Conservation (phyloP, 1,140 invertebrate species). For the Proales similis region DNA sequence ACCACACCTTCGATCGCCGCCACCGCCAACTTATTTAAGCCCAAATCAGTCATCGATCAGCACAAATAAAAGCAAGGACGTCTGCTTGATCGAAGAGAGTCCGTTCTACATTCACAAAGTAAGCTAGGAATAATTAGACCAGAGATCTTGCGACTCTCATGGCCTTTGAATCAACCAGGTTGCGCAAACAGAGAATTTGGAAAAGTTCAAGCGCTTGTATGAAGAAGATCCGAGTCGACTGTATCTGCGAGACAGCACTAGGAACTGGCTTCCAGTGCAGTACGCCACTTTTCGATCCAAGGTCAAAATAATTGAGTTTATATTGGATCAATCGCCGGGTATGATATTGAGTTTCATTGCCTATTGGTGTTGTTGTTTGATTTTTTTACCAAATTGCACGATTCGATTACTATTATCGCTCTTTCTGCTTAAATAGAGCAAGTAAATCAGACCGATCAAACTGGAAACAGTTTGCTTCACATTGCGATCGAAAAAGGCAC, state of each 20-base stretch:
- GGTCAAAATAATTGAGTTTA: slow-evolving; percentile 66
- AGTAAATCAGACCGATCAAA: slow-evolving; percentile 66
- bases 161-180: too few relatives aligned
- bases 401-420: slow-evolving; percentile 37
- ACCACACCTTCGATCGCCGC: too few relatives aligned
- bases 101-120: slow-evolving; percentile 37
- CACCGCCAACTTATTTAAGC: too few relatives aligned
- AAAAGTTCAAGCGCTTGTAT: slow-evolving; percentile 67
- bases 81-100: slow-evolving; percentile 25
- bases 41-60: too few relatives aligned
- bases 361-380: slow-evolving; percentile 37
- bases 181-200: slow-evolving; percentile 70
- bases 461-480: slow-evolving; percentile 73
- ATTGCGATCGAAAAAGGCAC: slow-evolving; percentile 67
- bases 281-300: slow-evolving; percentile 69
- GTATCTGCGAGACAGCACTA: slow-evolving; percentile 62
- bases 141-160: too few relatives aligned
- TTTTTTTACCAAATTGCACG: slow-evolving; percentile 35
- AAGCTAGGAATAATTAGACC: too few relatives aligned
- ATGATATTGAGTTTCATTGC: slow-evolving; percentile 4
- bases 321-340: slow-evolving; percentile 59
- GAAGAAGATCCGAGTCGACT: slow-evolving; percentile 63
- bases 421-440: slow-evolving; percentile 59
- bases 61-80: slow-evolving; percentile 6
- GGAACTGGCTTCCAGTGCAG: slow-evolving; percentile 63